A percentile compares a stretch with the other conserved stretches of the same genome.
phyloP scores from a whole-genome alignment of 2,797 vertebrate genomes.

The Taeniopygia guttata region DNA sequence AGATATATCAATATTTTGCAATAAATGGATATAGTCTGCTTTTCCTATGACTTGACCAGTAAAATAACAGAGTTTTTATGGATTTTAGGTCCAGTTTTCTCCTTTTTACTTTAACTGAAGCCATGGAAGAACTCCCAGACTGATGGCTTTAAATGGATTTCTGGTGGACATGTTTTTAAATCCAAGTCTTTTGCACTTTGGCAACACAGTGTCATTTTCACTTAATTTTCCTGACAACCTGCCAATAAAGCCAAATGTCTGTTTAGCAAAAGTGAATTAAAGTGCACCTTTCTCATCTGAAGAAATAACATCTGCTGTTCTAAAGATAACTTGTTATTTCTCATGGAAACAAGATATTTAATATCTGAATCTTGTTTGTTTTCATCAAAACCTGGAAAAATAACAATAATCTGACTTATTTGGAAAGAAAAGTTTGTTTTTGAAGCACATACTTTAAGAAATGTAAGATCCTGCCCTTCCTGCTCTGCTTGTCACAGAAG shows the following conservation, averaged over 20 bases:
- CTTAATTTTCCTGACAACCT: conserved; percentile 26
- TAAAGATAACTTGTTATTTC: conserved; percentile 26
- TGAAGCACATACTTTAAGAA: neutral
- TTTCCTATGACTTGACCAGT: neutral
- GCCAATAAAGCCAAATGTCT: conserved; percentile 9
- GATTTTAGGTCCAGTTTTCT: neutral
- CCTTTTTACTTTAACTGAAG: neutral
- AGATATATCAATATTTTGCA: neutral
- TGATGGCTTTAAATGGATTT: conserved; percentile 2
- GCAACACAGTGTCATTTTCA: neutral
- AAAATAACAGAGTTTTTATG: neutral
- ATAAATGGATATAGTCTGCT: neutral
- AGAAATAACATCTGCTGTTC: conserved; percentile 14
- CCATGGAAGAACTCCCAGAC: neutral
- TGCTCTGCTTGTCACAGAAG: neutral
- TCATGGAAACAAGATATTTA: neutral
- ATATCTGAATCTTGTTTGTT: neutral
- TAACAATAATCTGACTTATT: neutral
- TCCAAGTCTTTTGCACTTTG: conserved; percentile 21
- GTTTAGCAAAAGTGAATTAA: conserved; percentile 6
- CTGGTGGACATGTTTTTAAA: conserved; percentile 14
- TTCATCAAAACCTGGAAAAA: conserved; percentile 15
- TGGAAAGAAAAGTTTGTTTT: neutral
- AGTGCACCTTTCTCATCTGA: conserved; percentile 3
- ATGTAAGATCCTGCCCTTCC: neutral